Base-by-base conservation (phyloP, 2,113 vertebrate species). In the Protobothrops mucrosquamatus region DNA sequence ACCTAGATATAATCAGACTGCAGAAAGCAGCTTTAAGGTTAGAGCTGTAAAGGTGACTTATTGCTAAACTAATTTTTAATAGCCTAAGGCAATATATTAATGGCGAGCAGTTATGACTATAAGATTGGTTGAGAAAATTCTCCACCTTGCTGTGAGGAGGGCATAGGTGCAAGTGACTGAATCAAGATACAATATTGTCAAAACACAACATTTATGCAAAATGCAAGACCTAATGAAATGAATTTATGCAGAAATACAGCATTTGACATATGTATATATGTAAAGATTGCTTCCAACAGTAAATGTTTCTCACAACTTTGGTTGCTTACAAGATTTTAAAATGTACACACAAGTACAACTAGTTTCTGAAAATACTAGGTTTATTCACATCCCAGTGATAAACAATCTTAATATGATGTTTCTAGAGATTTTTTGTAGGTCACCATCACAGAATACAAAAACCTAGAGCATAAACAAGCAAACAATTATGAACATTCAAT, bases 391-490 rank as follows among this genome's bases (percentile, higher is more conserved):
- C 96, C 94, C 95, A 97, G 96, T 97, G 96, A 87, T 98, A 98
- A 98, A 95, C 96, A 97, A 96, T 91, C 94, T 96, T 96, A 97
- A 95, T 96, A 97, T 96, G 95, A 96, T 96, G 96, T 92, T 92
- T 96, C 97, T 96, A 88, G 92, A 88, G 92, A 93, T 96, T 97
- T 92, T 93, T 93, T 96, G 96, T 94, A 97, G 95, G 97, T 97
- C 96, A 97, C 96, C 96, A 93, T 97, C 96, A 98, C 96, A 97
- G 96, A 98, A 97, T 97, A 97, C 94, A 98, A 98, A 97, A 98
- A 96, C 89, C 94, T 95, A 97, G 96, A 96, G 97, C 97, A 97
- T 96, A 97, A 98, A 97, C 95, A 97, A 97, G 96, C 97, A 97
- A 95, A 98, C 96, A 97, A 95, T 97, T 96, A 97, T 97, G 96